Conservation (phyloP, 64 coral and sea anemone species). For the Montipora capricornis region DNA sequence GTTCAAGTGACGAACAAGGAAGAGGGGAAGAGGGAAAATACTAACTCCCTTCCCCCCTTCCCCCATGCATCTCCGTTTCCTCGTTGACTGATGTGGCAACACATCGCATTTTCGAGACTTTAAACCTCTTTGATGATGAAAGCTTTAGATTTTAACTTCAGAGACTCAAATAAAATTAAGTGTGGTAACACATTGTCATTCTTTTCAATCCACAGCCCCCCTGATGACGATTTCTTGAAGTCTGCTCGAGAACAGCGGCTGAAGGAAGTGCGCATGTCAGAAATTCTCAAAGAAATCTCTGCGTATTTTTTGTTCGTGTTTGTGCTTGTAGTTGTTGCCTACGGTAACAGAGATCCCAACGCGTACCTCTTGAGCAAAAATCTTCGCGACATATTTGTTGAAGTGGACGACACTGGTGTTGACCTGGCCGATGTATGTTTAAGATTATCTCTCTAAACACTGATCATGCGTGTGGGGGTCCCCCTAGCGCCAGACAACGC, state of each 20-base stretch:
- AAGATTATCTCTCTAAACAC: background rate
- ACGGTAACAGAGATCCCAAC: constrained; percentile 87
- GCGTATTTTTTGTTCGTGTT: constrained; percentile 81
- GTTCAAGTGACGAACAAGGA: no score
- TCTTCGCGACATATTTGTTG: constrained; percentile 75
- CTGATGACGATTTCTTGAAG: constrained; percentile 56
- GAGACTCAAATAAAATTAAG: background rate
- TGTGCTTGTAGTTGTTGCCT: constrained; percentile 77
- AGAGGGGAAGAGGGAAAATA: no score
- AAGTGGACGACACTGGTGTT: constrained; percentile 1
- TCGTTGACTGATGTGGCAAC: no score
- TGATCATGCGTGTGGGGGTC: no score
- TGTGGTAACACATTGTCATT: background rate
- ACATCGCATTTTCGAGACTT: no score
- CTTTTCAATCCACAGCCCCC: constrained; percentile 55
- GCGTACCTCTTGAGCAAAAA: constrained; percentile 79
- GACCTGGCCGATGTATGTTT: constrained; percentile 62
- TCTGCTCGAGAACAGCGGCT: constrained; percentile 63
- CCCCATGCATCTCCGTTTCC: no score
- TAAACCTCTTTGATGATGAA: background rate
- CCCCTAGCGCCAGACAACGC: no score
- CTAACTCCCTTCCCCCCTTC: no score
- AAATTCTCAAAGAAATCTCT: constrained; percentile 78
- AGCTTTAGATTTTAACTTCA: background rate
- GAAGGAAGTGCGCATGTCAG: constrained; percentile 84